Evolutionary conservation across 2,113 vertebrate species (phyloP).

Genomic region (Benitochromis conjunctus): DNA sequence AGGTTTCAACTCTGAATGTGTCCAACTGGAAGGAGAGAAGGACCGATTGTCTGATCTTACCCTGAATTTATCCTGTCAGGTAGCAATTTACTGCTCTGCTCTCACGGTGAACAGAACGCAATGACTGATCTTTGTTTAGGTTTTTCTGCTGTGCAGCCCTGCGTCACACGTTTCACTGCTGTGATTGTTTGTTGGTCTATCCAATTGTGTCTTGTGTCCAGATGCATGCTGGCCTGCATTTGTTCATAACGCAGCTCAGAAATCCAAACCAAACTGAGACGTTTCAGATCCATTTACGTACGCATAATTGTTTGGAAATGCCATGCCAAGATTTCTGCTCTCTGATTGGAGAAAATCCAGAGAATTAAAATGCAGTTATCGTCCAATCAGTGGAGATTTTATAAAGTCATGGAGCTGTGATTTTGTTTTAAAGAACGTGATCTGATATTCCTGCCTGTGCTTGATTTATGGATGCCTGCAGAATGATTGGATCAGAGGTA

Average conservation of each 20-base stretch:
- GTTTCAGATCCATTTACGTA: neutral
- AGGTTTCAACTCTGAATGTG: neutral
- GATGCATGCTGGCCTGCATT: neutral
- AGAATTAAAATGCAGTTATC: neutral
- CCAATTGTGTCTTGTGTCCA: neutral
- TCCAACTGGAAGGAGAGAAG: neutral
- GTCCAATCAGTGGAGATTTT: neutral
- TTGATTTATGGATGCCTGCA: neutral
- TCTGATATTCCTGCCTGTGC: neutral
- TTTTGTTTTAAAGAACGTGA: neutral
- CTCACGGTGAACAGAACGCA: neutral
- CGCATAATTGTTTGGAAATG: neutral
- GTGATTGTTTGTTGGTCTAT: neutral
- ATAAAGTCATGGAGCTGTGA: neutral
- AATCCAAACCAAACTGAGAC: fast-evolving
- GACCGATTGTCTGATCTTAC: neutral
- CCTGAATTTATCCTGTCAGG: neutral
- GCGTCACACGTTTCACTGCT: neutral
- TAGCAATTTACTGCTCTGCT: neutral
- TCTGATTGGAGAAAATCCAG: neutral
- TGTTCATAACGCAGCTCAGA: neutral
- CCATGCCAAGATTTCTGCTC: neutral
- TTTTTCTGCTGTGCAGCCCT: neutral
- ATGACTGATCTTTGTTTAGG: neutral
- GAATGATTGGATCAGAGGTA: neutral